Evolutionary conservation across 2,113 vertebrate genomes (phyloP).

Genomic region (Xenopus laevis): DNA sequence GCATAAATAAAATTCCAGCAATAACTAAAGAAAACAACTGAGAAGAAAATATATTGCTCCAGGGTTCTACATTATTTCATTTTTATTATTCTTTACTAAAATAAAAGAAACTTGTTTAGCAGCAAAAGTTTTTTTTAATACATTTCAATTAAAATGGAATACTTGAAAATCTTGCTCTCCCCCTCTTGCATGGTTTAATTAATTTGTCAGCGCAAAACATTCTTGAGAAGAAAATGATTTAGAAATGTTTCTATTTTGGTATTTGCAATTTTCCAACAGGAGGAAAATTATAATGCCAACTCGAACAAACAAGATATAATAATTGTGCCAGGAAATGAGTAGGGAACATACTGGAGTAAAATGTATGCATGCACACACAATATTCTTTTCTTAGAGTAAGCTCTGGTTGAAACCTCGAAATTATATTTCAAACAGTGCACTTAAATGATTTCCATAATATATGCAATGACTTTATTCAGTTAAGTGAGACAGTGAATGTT

Average conservation of each 20-base stretch:
- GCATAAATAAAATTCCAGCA: background rate
- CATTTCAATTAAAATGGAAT: background rate
- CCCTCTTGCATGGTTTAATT: constrained; percentile 30
- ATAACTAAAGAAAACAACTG: background rate
- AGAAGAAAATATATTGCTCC: background rate
- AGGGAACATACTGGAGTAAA: constrained; percentile 15
- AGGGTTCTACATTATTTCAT: too few species aligned
- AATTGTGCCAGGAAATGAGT: constrained; percentile 27
- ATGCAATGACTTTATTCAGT: background rate
- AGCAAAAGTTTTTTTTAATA: background rate
- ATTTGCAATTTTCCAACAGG: constrained; percentile 33
- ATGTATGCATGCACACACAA: constrained; percentile 1
- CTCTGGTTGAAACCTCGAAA: constrained; percentile 2
- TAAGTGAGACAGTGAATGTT: background rate
- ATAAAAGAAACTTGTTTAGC: background rate
- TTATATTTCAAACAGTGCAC: constrained; percentile 10
- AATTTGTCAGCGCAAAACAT: constrained; percentile 31
- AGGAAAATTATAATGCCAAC: constrained; percentile 38
- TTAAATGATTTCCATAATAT: constrained; percentile 21
- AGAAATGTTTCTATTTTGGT: constrained; percentile 31
- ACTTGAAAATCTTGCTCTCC: background rate
- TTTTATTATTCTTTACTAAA: background rate
- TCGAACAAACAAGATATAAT: constrained; percentile 36
- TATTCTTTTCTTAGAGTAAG: constrained; percentile 20
- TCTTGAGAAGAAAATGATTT: constrained; percentile 22